phyloP scores from a whole-genome alignment of 2,797 vertebrate species.

The Sparidentex hasta region DNA sequence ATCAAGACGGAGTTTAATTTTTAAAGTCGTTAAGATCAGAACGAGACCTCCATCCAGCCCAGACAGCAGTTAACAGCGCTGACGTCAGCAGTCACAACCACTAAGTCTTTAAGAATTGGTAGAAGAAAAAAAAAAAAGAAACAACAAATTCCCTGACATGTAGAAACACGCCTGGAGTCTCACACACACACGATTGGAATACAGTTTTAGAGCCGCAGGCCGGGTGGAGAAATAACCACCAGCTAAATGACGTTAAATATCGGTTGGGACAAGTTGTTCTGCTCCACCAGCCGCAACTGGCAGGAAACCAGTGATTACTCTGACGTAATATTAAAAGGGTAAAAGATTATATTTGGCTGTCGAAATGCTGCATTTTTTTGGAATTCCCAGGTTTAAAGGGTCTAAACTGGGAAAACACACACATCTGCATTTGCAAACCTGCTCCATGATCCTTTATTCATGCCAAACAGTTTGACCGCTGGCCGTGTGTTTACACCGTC shows the following conservation, averaged over 20 bases:
- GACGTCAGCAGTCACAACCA: not conserved
- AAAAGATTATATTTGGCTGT: conserved; percentile 2
- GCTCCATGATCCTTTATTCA: not conserved
- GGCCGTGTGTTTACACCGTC: not conserved
- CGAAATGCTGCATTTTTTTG: conserved; percentile 10
- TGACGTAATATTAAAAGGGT: not conserved
- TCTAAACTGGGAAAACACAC: not conserved
- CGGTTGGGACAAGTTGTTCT: conserved; percentile 29
- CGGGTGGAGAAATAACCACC: conserved; percentile 51
- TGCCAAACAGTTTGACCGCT: not conserved
- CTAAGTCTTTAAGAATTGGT: conserved; percentile 14
- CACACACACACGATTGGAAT: conserved; percentile 21
- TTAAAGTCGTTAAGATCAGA: not conserved
- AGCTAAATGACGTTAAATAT: conserved; percentile 34
- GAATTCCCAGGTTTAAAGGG: not conserved
- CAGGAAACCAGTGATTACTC: conserved; percentile 36
- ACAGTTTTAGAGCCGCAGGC: conserved; percentile 16
- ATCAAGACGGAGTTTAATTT: conserved; percentile 17
- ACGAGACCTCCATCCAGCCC: not conserved
- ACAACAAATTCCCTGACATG: conserved; percentile 24
- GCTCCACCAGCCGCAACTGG: conserved; percentile 23
- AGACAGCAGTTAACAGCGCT: not conserved
- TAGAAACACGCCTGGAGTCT: conserved; percentile 22
- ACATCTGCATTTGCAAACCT: not conserved
- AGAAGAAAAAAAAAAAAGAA: conserved; percentile 3